These are phyloP conservation scores for Syndactyla subalaris DNA, from an alignment of 2,797 vertebrate genomes.

Conservation along the genomic window DNA sequence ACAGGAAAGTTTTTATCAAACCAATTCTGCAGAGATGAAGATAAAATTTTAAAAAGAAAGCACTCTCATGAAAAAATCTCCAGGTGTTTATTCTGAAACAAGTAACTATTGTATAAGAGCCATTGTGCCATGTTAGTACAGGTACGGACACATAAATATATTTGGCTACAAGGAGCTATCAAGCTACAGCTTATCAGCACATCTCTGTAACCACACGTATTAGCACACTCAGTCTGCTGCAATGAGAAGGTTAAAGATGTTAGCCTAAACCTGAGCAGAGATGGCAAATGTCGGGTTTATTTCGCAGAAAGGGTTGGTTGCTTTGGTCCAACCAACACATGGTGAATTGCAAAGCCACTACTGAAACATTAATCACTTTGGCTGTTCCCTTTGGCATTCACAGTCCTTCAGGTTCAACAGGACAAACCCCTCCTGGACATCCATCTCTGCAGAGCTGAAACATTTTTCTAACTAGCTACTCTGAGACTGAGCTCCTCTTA, in stretches of 20 bases:
- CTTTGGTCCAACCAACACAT: background rate
- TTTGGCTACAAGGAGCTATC: constrained; percentile 6
- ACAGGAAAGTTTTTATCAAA: constrained; percentile 37
- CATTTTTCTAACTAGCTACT: background rate
- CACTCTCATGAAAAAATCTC: background rate
- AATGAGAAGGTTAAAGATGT: background rate
- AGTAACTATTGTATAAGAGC: constrained; percentile 30
- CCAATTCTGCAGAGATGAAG: background rate
- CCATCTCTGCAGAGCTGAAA: background rate
- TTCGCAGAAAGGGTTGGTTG: background rate
- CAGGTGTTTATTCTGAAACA: constrained; percentile 41
- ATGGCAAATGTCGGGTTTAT: background rate
- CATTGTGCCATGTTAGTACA: constrained; percentile 17
- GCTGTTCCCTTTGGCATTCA: background rate
- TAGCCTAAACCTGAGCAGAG: background rate
- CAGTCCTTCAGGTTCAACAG: background rate
- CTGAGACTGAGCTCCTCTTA: background rate
- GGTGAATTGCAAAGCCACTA: background rate
- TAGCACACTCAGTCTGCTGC: background rate
- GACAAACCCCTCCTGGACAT: background rate
- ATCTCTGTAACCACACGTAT: background rate
- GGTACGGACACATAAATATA: background rate
- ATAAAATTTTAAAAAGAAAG: constrained; percentile 44
- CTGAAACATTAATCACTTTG: background rate
- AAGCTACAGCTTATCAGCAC: constrained; percentile 20